Percentiles rank a stretch among this genome's conserved stretches.
phyloP scores from a whole-genome alignment of 2,113 vertebrate genomes.

The Pseudorectes ferrugineus region DNA sequence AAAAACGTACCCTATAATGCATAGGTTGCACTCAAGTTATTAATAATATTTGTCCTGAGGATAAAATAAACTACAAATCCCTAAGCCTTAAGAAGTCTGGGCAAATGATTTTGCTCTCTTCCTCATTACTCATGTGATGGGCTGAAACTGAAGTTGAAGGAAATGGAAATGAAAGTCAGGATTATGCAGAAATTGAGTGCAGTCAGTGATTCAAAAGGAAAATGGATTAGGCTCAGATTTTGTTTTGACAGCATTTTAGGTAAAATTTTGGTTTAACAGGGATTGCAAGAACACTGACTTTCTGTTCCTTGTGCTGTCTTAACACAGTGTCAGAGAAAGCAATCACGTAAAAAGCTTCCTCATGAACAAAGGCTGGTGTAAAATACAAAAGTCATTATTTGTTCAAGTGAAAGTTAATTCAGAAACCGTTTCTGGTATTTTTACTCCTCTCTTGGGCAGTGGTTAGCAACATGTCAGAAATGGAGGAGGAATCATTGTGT shows the following conservation, averaged over 20 bases:
- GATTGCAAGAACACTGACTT: background rate
- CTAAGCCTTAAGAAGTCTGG: background rate
- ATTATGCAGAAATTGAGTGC: background rate
- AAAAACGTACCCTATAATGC: background rate
- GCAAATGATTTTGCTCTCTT: background rate
- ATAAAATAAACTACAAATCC: background rate
- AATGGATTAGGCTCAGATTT: background rate
- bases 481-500: background rate
- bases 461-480: background rate
- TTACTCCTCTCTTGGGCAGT: background rate
- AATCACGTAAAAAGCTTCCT: background rate
- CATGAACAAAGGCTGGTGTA: background rate
- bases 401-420: background rate
- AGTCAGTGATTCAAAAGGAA: background rate
- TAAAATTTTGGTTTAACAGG: background rate
- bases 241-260: conserved; percentile 21
- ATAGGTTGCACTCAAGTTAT: background rate
- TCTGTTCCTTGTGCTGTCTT: background rate
- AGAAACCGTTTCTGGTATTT: background rate
- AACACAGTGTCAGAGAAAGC: background rate
- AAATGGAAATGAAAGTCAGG: conserved; percentile 12
- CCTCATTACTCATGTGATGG: background rate
- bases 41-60: background rate
- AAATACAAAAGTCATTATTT: background rate
- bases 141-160: background rate